phyloP scores from a whole-genome alignment of 2,888 invertebrate genomes.

The Deladenus siricidicola region DNA sequence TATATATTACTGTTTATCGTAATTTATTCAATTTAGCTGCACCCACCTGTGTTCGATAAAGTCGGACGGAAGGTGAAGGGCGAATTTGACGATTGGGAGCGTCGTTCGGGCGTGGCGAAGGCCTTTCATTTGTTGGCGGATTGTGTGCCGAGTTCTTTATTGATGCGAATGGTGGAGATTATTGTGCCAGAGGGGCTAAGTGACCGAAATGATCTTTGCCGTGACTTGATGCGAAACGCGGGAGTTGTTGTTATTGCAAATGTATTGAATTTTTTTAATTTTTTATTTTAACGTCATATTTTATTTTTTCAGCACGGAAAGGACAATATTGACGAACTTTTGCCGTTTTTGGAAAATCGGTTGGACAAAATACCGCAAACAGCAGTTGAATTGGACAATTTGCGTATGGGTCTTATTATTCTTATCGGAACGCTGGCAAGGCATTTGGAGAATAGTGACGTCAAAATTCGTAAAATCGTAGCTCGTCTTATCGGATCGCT shows the following conservation, averaged over 20 bases:
- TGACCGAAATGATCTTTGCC: slow-evolving; percentile 69
- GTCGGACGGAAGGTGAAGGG: slow-evolving; percentile 76
- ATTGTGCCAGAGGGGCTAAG: slow-evolving; percentile 69
- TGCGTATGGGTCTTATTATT: slow-evolving; percentile 85
- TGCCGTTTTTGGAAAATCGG: slow-evolving; percentile 50
- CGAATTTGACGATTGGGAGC: slow-evolving; percentile 80
- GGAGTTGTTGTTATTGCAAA: slow-evolving; percentile 78
- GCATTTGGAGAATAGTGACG: slow-evolving; percentile 79
- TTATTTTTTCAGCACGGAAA: slow-evolving; percentile 67
- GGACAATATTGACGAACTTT: slow-evolving; percentile 55
- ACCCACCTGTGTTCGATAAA: slow-evolving; percentile 65
- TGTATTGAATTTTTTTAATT: slow-evolving; percentile 10
- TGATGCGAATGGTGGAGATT: slow-evolving; percentile 27
- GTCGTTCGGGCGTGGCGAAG: slow-evolving; percentile 77
- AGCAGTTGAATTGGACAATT: slow-evolving; percentile 66
- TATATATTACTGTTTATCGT: background rate
- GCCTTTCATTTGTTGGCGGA: slow-evolving; percentile 21
- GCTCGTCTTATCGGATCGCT: slow-evolving; percentile 78
- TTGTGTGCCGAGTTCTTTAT: slow-evolving; percentile 2
- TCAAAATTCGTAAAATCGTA: slow-evolving; percentile 67
- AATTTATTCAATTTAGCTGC: slow-evolving; percentile 44
- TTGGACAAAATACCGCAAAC: slow-evolving; percentile 17
- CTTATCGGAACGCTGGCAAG: slow-evolving; percentile 93
- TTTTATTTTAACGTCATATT: slow-evolving; percentile 6
- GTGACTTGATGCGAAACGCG: slow-evolving; percentile 82